Conservation (phyloP, 2,797 vertebrate species). For the Pangasius krempfi region DNA sequence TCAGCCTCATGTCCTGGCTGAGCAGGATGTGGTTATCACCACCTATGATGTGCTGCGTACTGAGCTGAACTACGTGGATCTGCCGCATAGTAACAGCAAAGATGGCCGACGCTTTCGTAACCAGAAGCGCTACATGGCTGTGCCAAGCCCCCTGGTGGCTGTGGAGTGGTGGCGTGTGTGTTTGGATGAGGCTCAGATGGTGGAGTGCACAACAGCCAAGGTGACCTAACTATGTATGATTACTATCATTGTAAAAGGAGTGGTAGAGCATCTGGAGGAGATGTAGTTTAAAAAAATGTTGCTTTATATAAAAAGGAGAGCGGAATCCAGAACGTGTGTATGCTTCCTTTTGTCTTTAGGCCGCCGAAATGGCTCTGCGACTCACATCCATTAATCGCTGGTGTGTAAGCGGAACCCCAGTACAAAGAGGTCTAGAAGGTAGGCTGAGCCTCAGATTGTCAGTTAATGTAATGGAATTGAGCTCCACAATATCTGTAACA, state of each 20-base stretch:
- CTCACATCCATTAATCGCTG: conserved; percentile 94
- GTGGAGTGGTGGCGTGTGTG: conserved; percentile 99
- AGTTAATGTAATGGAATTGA: background rate
- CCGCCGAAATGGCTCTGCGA: conserved; percentile 96
- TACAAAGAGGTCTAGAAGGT: conserved; percentile 97
- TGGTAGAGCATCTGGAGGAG: background rate
- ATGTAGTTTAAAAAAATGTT: background rate
- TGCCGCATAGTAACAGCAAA: conserved; percentile 95
- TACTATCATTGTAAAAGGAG: background rate
- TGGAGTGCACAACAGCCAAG: conserved; percentile 96
- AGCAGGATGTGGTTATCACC: conserved; percentile 97
- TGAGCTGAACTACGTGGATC: conserved; percentile 95
- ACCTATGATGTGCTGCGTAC: conserved; percentile 95
- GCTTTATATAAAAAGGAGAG: background rate
- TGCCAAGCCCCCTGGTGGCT: conserved; percentile 96
- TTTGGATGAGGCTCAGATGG: conserved; percentile 98
- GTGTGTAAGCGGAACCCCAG: conserved; percentile 98
- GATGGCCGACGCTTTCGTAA: conserved; percentile 94
- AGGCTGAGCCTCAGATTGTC: conserved; percentile 47
- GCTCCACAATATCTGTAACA: background rate
- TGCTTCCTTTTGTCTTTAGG: conserved; percentile 71
- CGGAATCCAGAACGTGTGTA: background rate
- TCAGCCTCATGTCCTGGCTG: conserved; percentile 90
- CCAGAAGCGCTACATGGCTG: conserved; percentile 97
- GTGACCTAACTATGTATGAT: conserved; percentile 63